phyloP scores from a whole-genome alignment of 2,113 vertebrate species.

The Rhagologus leucostigma region DNA sequence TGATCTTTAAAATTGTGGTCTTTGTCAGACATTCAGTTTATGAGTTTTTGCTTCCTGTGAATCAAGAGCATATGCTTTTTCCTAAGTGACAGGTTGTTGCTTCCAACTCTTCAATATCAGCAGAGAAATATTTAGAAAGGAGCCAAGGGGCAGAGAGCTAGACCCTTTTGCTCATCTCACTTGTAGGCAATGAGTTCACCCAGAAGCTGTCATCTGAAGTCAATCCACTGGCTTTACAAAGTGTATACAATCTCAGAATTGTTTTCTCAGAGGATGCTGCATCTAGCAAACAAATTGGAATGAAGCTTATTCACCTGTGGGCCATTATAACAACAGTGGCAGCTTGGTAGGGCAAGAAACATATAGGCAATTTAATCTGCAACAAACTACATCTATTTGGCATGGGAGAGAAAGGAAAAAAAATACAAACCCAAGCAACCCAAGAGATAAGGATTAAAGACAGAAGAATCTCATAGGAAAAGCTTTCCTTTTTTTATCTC shows the following conservation, averaged over 20 bases:
- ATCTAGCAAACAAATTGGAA: slow-evolving; percentile 21
- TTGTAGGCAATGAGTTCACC: background rate
- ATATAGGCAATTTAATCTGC: slow-evolving; percentile 6
- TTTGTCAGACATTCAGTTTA: background rate
- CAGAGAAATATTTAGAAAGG: background rate
- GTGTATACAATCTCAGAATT: background rate
- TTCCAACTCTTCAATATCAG: background rate
- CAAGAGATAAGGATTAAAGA: background rate
- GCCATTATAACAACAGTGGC: background rate
- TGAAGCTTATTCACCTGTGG: slow-evolving; percentile 16
- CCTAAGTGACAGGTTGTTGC: background rate
- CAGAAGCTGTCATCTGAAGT: background rate
- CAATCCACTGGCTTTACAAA: slow-evolving; percentile 15
- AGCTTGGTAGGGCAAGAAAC: background rate
- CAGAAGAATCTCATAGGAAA: background rate
- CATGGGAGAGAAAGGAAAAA: background rate
- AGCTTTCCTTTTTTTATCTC: background rate
- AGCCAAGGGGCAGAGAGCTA: background rate
- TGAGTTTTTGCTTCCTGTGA: background rate
- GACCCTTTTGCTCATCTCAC: background rate
- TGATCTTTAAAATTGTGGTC: background rate
- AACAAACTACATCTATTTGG: background rate
- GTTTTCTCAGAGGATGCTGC: background rate
- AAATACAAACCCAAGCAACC: background rate
- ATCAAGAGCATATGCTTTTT: background rate